These are phyloP conservation scores for Tretioscincus oriximinensis DNA, from an alignment of 2,113 vertebrate genomes.

Conservation along the genomic window DNA sequence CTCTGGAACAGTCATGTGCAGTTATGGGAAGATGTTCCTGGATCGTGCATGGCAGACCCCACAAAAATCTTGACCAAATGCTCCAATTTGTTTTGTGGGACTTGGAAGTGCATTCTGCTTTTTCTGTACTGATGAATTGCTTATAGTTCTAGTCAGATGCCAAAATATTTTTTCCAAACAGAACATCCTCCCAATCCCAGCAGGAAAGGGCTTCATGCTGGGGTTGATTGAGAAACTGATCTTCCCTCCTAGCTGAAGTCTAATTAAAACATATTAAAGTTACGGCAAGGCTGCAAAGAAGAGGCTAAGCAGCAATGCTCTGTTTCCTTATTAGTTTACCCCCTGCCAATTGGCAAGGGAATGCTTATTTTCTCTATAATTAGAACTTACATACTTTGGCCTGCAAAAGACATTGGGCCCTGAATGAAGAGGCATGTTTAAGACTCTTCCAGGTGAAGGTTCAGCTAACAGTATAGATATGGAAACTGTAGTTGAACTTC, in stretches of 20 bases:
- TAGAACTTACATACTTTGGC: not conserved
- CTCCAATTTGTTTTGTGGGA: not conserved
- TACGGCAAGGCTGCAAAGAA: not conserved
- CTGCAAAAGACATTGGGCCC: not conserved
- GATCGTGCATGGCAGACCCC: not conserved
- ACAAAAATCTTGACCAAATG: not conserved
- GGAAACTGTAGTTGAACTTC: too few species aligned
- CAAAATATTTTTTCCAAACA: not conserved
- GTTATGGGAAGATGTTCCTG: not conserved
- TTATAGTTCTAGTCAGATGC: not conserved
- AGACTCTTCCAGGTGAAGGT: not conserved
- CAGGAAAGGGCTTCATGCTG: not conserved
- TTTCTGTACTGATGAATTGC: not conserved
- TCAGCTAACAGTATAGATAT: not conserved
- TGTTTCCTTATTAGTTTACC: not conserved
- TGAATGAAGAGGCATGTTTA: not conserved
- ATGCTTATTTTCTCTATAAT: not conserved
- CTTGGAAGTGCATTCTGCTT: not conserved
- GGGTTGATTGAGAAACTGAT: not conserved
- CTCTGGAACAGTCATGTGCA: not conserved
- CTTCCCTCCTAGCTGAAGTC: conserved; percentile 9
- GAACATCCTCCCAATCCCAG: not conserved
- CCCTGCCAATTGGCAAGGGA: not conserved
- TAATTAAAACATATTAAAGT: conserved; percentile 21
- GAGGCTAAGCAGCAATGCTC: not conserved